Evolutionary conservation across 2,888 invertebrate species (phyloP), one percentile per base, ranked within the genome.

Genomic region (Seira ritae): DNA sequence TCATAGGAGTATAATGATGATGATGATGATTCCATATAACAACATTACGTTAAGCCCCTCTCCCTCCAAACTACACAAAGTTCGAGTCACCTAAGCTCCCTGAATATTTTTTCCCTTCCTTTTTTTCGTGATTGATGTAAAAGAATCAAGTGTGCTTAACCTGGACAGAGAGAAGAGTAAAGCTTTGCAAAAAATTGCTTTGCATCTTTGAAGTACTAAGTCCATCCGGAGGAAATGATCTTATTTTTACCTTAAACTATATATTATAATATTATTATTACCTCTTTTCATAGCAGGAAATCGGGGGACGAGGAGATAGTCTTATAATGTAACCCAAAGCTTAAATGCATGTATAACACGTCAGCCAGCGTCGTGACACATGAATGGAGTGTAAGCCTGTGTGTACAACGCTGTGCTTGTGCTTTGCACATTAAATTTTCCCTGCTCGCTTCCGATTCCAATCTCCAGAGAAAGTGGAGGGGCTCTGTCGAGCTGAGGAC

Each of bases 51-150:
- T 42, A 42, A 42, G 42, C 42, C 42, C 42, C 12, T 42, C 42
- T 42, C 12, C 42, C 42, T 12, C 6, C 6, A 42, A 8, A 42
- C 42, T 12, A 42, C 42, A 6, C 6, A 42, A 42, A 12, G 42
- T 12, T 42, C 42, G 12, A 42, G 42, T 68, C 72, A 80, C 80
- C 80, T 80, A 42, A 42, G 42, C 67, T 66, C 22, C 4, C 62
- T 67, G 2, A 23, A 12, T 37, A 15, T n/a, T 20, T 76, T 17
- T 17, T 68, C 20, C 31, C 55, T 68, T 76, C 22, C 69, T 42
- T 8, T 22, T 71, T 66, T 17, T 55, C 42, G 70, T 81, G 81
- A 81, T 81, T 81, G 81, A 81, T 81, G 81, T 76, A 65, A 50
- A 17, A n/a, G 71, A 75, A 75, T 71, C 42, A 76, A 66, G 74